These are phyloP conservation scores for Anolis apletophallus DNA, from an alignment of 2,797 vertebrate genomes.

Conservation along the genomic window DNA sequence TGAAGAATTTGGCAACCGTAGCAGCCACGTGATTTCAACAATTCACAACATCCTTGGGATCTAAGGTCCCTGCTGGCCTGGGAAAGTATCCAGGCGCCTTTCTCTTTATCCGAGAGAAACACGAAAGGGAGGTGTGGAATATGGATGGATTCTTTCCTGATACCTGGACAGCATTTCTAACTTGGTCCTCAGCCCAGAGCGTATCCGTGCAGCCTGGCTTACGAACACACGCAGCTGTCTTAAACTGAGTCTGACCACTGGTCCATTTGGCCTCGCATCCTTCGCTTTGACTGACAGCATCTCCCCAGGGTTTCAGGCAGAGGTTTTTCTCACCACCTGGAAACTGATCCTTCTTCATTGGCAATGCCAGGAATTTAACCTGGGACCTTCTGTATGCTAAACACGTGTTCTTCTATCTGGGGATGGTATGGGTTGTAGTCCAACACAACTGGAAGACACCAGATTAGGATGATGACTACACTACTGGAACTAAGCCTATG, in stretches of 20 bases:
- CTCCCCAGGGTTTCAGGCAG: neutral
- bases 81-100: slow-evolving; percentile 6
- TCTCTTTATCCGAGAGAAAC: neutral
- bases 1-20: neutral
- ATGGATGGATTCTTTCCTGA: neutral
- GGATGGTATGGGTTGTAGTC: neutral
- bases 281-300: neutral
- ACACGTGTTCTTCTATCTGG: neutral
- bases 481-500: neutral
- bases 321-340: neutral
- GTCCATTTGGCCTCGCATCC: neutral
- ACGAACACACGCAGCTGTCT: neutral
- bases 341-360: neutral
- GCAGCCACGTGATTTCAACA: neutral
- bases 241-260: neutral
- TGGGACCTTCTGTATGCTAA: neutral
- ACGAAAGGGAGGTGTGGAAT: neutral
- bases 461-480: neutral
- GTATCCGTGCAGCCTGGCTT: neutral
- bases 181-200: slow-evolving; percentile 8
- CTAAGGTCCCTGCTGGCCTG: neutral
- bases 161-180: slow-evolving; percentile 10
- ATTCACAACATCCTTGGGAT: neutral
- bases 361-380: neutral
- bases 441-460: neutral